Evolutionary conservation across 2,113 vertebrate species (phyloP).

Genomic region (Ranitomeya variabilis): DNA sequence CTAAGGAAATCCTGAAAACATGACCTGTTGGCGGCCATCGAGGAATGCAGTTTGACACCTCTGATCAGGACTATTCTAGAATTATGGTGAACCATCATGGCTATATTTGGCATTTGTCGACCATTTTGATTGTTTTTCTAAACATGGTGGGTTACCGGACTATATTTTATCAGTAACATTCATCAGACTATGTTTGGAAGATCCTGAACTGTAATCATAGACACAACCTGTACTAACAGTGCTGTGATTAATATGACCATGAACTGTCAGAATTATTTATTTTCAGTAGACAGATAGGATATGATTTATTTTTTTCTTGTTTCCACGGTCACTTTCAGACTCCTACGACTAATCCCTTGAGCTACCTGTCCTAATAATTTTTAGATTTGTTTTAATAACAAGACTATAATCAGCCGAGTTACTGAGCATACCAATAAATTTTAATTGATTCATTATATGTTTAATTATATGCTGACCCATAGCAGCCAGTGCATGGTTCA

Average conservation of each 20-base stretch:
- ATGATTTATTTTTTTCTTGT: neutral
- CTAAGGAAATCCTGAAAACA: no score
- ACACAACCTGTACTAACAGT: neutral
- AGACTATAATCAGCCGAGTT: neutral
- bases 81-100: neutral
- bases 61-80: neutral
- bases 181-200: neutral
- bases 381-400: slow-evolving; percentile 22
- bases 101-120: neutral
- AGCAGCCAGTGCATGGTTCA: neutral
- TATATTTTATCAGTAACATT: no score
- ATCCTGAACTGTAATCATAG: no score
- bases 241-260: neutral
- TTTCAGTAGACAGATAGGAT: neutral
- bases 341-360: neutral
- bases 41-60: no score
- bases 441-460: slow-evolving; percentile 29
- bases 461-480: slow-evolving; percentile 17
- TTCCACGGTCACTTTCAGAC: neutral
- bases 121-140: neutral
- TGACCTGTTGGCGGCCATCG: no score
- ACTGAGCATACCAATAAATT: slow-evolving; percentile 13
- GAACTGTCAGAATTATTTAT: neutral
- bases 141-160: neutral
- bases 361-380: slow-evolving; percentile 8